phyloP scores from a whole-genome alignment of 2,113 vertebrate genomes.

The Rousettus leschenaultii region DNA sequence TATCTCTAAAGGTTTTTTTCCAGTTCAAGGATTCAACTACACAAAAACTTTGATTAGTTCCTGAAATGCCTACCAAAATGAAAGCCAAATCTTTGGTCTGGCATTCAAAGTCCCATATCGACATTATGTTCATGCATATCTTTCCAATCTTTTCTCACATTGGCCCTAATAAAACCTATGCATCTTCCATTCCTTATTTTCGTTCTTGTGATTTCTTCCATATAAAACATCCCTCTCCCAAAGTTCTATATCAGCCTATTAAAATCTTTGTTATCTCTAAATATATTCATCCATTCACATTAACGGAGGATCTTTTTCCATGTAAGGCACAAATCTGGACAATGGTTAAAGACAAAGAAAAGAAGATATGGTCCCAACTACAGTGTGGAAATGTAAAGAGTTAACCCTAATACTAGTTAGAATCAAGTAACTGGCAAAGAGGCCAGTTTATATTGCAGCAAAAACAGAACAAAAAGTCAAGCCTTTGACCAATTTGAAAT shows the following conservation, averaged over 20 bases:
- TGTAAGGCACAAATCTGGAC: not conserved
- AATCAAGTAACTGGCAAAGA: not conserved
- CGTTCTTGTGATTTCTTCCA: not conserved
- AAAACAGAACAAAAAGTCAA: not conserved
- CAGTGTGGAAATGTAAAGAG: not conserved
- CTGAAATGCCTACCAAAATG: not conserved
- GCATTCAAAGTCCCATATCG: not conserved
- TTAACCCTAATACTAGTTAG: not conserved
- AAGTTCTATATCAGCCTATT: not conserved
- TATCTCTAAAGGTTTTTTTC: not conserved
- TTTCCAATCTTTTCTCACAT: not conserved
- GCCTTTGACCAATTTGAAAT: not conserved
- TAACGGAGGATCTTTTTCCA: not conserved
- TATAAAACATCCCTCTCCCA: not conserved
- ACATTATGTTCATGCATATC: not conserved
- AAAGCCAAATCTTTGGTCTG: not conserved
- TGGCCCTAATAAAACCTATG: not conserved
- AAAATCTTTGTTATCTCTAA: not conserved
- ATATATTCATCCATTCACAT: not conserved
- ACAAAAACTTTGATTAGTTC: not conserved
- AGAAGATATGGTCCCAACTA: not conserved
- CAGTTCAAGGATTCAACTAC: not conserved
- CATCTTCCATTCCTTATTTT: not conserved
- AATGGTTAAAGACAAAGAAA: conserved; percentile 4
- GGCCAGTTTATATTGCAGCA: not conserved